phyloP scores from a whole-genome alignment of 2,113 vertebrate genomes.

The rabbit (Oryctolagus cuniculus) region mOryCun1.1 NC_091443.1:24414501-24415000 shows the following conservation, averaged over 20 bases:
- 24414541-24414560: constrained; percentile 15
- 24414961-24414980: not conserved
- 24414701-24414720: constrained; percentile 72
- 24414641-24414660: constrained; percentile 34
- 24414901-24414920: constrained; percentile 20
- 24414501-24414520: too few species aligned
- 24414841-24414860: constrained; percentile 21
- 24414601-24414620: not conserved
- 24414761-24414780: not conserved
- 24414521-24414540: too few species aligned
- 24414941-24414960: not conserved
- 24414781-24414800: not conserved
- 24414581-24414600: not conserved
- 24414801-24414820: not conserved
- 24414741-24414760: not conserved
- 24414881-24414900: not conserved
- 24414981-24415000: not conserved
- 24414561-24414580: not conserved
- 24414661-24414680: constrained; percentile 75
- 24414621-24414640: constrained; percentile 49
- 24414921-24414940: not conserved
- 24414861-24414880: constrained; percentile 28
- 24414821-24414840: not conserved
- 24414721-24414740: constrained; percentile 65
- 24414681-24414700: constrained; percentile 58